These are phyloP conservation scores for Sciaenops ocellatus DNA, from an alignment of 2,797 vertebrate genomes.

Conservation along the genomic window DNA sequence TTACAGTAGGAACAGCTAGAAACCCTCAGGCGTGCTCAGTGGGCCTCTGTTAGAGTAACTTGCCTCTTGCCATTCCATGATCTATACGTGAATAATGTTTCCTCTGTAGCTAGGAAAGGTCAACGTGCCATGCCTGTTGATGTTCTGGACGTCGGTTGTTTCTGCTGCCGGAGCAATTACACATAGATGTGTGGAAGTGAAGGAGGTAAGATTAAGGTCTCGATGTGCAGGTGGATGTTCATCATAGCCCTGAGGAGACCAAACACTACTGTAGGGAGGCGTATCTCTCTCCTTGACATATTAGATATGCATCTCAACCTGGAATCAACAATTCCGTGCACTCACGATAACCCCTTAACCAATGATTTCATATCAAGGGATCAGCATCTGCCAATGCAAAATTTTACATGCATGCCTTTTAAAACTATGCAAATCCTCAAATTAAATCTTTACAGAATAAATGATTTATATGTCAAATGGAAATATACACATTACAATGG, in stretches of 20 bases:
- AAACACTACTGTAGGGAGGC: slow-evolving; percentile 7
- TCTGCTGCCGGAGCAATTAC: slow-evolving; percentile 50
- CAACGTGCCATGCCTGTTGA: slow-evolving; percentile 49
- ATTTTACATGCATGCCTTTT: background rate
- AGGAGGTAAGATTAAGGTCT: background rate
- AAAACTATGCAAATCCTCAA: background rate
- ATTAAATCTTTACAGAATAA: slow-evolving; percentile 37
- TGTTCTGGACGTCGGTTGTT: slow-evolving; percentile 55
- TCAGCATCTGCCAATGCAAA: background rate
- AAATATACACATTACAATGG: background rate
- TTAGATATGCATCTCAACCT: slow-evolving; percentile 11
- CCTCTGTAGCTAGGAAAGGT: slow-evolving; percentile 65
- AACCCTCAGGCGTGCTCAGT: slow-evolving; percentile 2
- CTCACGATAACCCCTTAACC: background rate
- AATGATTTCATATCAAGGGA: background rate
- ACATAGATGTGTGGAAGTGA: slow-evolving; percentile 23
- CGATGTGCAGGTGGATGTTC: slow-evolving; percentile 14
- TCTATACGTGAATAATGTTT: slow-evolving; percentile 39
- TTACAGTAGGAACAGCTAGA: background rate
- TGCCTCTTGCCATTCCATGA: background rate
- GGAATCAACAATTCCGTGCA: background rate
- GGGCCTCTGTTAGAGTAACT: background rate
- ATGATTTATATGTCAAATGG: background rate
- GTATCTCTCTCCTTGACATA: background rate
- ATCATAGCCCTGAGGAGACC: background rate